phyloP scores from a whole-genome alignment of 2,797 vertebrate genomes.

The Liasis olivaceus region DNA sequence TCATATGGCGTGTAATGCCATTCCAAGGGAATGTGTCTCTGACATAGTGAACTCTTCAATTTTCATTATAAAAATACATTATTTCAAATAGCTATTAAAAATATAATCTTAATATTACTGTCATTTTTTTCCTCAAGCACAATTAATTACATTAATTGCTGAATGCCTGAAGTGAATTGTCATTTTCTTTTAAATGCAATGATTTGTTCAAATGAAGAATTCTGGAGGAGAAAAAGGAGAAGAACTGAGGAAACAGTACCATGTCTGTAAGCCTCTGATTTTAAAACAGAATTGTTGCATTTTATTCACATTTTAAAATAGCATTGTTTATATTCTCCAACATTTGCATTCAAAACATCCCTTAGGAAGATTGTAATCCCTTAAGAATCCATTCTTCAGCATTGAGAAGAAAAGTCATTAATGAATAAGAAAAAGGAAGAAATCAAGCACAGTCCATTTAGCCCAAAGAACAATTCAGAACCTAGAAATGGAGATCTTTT shows the following conservation, averaged over 20 bases:
- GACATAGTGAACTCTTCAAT: neutral
- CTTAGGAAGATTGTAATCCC: constrained; percentile 4
- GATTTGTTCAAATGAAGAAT: neutral
- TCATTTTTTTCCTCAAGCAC: neutral
- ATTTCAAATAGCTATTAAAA: neutral
- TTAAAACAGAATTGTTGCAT: constrained; percentile 14
- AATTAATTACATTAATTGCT: neutral
- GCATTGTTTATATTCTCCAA: neutral
- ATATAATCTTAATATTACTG: neutral
- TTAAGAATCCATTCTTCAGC: constrained; percentile 30
- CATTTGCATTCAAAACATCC: neutral
- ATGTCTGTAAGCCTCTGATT: constrained; percentile 9
- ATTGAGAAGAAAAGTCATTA: neutral
- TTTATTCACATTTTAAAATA: neutral
- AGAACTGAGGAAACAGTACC: constrained; percentile 7
- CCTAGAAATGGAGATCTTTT: constrained; percentile 5
- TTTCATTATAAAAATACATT: neutral
- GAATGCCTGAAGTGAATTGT: constrained; percentile 14
- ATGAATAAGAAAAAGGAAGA: constrained; percentile 14
- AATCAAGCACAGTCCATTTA: neutral
- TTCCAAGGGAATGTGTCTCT: neutral
- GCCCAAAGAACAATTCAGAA: neutral
- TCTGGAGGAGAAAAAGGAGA: neutral
- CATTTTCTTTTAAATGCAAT: neutral
- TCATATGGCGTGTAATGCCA: neutral